Conservation (phyloP, 1,140 invertebrate genomes). For the Bombus confusus region DNA sequence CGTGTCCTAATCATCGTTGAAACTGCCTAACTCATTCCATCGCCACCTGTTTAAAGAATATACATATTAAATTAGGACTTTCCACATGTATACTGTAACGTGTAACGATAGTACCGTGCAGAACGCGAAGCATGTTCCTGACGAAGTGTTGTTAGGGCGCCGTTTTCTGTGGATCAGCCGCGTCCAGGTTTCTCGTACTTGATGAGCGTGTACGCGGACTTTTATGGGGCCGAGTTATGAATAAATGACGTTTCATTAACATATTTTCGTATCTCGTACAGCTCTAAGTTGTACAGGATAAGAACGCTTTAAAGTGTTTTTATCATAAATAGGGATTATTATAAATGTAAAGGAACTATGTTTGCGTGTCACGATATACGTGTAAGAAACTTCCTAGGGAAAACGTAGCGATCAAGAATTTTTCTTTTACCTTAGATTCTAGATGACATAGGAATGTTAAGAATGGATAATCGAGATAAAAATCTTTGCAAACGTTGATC, state of each 20-base stretch:
- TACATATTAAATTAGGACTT: slow-evolving; percentile 27
- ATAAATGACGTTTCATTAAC: slow-evolving; percentile 52
- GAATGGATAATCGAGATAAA: slow-evolving; percentile 41
- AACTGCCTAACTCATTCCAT: slow-evolving; percentile 57
- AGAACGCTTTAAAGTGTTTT: slow-evolving; percentile 55
- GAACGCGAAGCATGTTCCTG: slow-evolving; percentile 53
- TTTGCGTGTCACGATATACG: slow-evolving; percentile 64
- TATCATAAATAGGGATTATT: slow-evolving; percentile 58
- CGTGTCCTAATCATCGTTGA: slow-evolving; percentile 54
- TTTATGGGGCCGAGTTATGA: slow-evolving; percentile 44
- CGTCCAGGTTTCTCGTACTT: slow-evolving; percentile 40
- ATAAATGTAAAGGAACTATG: slow-evolving; percentile 68
- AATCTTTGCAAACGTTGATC: slow-evolving; percentile 44
- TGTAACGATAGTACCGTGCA: slow-evolving; percentile 31
- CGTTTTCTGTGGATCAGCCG: slow-evolving; percentile 40
- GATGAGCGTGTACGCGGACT: slow-evolving; percentile 37
- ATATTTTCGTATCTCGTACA: slow-evolving; percentile 63
- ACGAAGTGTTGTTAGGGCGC: slow-evolving; percentile 33
- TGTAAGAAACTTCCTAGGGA: slow-evolving; percentile 55
- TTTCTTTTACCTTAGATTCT: slow-evolving; percentile 49
- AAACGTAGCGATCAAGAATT: slow-evolving; percentile 49
- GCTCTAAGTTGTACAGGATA: slow-evolving; percentile 55
- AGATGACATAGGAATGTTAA: slow-evolving; percentile 50
- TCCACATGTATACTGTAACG: slow-evolving; percentile 32
- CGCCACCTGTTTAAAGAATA: slow-evolving; percentile 16